phyloP scores from a whole-genome alignment of 53 echinoderm and acorn worm species.

The Zoroaster sp. region DNA sequence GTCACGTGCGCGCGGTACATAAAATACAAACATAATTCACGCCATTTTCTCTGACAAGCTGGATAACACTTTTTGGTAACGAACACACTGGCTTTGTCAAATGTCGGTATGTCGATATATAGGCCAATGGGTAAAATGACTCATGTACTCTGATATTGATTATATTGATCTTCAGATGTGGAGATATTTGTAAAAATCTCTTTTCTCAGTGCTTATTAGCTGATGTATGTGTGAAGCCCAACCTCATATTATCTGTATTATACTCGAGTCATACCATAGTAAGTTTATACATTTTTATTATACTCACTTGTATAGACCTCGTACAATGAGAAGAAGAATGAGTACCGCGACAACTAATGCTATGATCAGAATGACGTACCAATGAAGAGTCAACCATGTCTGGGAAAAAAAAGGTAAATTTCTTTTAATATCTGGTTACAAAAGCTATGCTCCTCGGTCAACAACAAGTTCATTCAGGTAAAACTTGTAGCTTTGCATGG shows the following conservation, averaged over 20 bases:
- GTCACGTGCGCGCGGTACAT: too few species aligned
- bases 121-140: too few species aligned
- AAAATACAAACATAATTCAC: too few species aligned
- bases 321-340: constrained; percentile 2
- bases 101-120: too few species aligned
- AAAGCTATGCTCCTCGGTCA: too few species aligned
- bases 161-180: too few species aligned
- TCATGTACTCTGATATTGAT: too few species aligned
- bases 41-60: too few species aligned
- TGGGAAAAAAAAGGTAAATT: constrained; percentile 15
- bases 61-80: too few species aligned
- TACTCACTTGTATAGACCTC: constrained; percentile 32
- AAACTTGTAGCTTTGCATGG: neutral
- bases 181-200: too few species aligned
- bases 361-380: constrained; percentile 58
- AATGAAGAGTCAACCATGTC: constrained; percentile 68
- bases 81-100: too few species aligned
- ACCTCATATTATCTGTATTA: neutral
- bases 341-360: neutral
- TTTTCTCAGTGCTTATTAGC: too few species aligned
- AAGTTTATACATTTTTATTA: neutral
- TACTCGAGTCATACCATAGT: neutral
- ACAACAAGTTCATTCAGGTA: neutral
- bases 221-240: neutral
- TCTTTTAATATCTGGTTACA: neutral